Base-by-base conservation (phyloP, 1,140 invertebrate genomes). In the Drosophila burlai region DNA sequence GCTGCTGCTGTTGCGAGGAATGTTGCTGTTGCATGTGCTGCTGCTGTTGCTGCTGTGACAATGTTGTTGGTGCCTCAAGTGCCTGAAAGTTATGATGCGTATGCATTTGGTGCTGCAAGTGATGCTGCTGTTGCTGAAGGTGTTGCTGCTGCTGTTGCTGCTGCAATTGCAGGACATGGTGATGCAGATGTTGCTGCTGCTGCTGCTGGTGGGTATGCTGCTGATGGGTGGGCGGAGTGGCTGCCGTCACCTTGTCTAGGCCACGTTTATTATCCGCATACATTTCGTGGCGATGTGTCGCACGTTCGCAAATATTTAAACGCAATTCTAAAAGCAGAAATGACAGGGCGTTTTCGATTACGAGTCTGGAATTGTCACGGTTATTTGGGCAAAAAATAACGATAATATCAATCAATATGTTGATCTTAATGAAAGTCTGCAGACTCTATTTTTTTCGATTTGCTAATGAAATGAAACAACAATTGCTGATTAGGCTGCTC, bases 41-140 rank as follows among this genome's bases (percentile, higher is more conserved):
- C n/a, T 77, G 80, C 16, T 87, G 81, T 29, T 76, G 68, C 49
- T 80, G 77, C 31, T 80, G 91, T 73, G 86, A 77, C 79, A 85
- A 57, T 66, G 73, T 45, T 40, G 77, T 65, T 61, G 86, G 50
- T 46, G 74, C 38, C 43, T 81, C 83, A 59, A 81, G 71, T 58
- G 86, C 87, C 57, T 83, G 83, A 52, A 87, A 86, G 76, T 83
- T 89, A 89, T 89, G 83, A 83, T 91, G 89, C 82, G 87, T 86
- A 61, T 86, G 85, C 76, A 86, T 73, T 62, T 86, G 80, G 60
- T 90, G 85, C 45, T 89, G 85, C 76, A 90, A 82, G 55, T 91
- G 91, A 73, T 86, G 81, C 45, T 92, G 91, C 38, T 79, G 79
- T 18, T 81, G 81, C 54, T 74, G 68, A 7, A 71, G 76, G 16